A percentile compares a stretch with the other conserved stretches of the same genome.
Evolutionary conservation across 2,888 invertebrate species (phyloP).

Genomic region (Ceriagrion tenellum): DNA sequence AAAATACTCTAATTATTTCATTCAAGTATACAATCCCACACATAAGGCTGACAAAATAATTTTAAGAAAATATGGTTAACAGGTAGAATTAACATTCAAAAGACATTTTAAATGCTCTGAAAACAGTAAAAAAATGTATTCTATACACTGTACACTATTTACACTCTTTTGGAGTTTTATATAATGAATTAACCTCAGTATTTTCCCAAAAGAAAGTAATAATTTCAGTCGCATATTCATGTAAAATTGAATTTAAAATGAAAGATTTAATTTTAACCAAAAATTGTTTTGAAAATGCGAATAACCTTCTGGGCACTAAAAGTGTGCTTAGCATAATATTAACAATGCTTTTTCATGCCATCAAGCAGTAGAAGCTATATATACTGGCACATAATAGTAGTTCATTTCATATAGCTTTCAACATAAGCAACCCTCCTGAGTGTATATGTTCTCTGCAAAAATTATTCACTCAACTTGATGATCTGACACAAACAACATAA

Average conservation of each 20-base stretch:
- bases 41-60: slow-evolving; percentile 15
- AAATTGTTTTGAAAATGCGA: background rate
- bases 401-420: background rate
- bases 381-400: background rate
- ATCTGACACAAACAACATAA: background rate
- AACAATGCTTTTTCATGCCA: background rate
- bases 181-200: background rate
- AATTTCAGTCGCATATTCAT: background rate
- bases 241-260: background rate
- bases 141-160: slow-evolving; percentile 47
- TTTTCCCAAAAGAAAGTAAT: background rate
- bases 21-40: background rate
- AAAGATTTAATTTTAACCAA: background rate
- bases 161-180: background rate
- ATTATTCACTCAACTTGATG: background rate
- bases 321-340: background rate
- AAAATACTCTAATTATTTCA: slow-evolving; percentile 51
- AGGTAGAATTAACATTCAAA: background rate
- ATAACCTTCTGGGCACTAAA: background rate
- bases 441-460: background rate
- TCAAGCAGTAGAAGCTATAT: background rate
- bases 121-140: background rate
- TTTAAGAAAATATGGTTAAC: slow-evolving; percentile 24
- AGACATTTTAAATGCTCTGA: slow-evolving; percentile 14
- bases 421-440: background rate